phyloP scores from a whole-genome alignment of 1,140 invertebrate genomes.

The Bombus polaris region DNA sequence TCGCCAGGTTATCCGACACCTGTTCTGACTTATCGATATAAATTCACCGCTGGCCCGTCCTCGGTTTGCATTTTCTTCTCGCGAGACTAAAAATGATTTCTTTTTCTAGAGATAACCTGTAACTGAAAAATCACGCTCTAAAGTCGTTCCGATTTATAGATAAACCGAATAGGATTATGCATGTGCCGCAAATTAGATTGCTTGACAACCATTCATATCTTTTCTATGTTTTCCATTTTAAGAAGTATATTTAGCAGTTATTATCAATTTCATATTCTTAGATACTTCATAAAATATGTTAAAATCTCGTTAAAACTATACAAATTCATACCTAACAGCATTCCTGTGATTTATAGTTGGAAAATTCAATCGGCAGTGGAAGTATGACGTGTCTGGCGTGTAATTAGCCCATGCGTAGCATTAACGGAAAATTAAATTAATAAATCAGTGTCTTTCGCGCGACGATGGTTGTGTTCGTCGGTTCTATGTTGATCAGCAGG shows the following conservation, averaged over 20 bases:
- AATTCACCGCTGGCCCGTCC: constrained; percentile 24
- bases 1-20: constrained; percentile 47
- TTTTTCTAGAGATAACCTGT: no score
- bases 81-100: no score
- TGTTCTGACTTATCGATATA: constrained; percentile 51
- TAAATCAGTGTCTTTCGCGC: neutral
- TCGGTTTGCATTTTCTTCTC: neutral
- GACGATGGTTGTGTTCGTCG: neutral
- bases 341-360: no score
- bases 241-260: no score
- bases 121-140: no score
- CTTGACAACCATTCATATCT: no score
- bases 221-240: no score
- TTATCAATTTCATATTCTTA: neutral
- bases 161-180: neutral
- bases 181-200: no score
- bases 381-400: neutral
- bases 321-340: no score
- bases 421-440: neutral
- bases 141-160: neutral
- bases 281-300: neutral
- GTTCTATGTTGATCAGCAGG: neutral
- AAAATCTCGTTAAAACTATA: no score
- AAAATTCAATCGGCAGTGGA: no score
- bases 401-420: neutral